Conservation (phyloP, 2,113 vertebrate species). For the Notarius quadriscutis region DNA sequence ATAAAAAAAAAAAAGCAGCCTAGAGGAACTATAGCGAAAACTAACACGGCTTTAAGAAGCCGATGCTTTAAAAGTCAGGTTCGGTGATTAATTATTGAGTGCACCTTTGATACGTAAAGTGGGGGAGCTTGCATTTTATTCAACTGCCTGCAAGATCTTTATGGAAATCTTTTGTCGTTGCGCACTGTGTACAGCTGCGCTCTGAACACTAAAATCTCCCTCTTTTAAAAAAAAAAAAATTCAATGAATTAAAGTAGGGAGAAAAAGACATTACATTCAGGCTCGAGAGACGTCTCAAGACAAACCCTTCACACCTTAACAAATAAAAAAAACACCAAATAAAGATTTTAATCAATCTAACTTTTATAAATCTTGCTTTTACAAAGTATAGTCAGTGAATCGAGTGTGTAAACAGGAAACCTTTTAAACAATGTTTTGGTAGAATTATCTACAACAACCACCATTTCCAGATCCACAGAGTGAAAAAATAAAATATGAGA, state of each 20-base stretch:
- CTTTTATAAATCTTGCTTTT: background rate
- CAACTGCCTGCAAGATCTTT: background rate
- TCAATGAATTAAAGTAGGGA: background rate
- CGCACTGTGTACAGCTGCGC: background rate
- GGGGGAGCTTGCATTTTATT: background rate
- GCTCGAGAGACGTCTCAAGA: background rate
- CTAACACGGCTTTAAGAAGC: background rate
- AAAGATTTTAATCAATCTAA: background rate
- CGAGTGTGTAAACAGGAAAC: background rate
- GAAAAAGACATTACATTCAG: background rate
- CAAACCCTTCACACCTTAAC: background rate
- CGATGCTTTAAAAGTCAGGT: background rate
- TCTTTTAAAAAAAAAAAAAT: too few relatives aligned
- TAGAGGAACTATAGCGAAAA: background rate
- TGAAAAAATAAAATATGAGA: background rate
- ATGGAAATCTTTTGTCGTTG: background rate
- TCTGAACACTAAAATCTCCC: background rate
- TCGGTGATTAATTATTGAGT: conserved; percentile 19
- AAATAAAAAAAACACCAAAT: background rate
- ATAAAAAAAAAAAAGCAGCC: conserved; percentile 20
- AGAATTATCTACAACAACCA: background rate
- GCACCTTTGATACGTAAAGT: background rate
- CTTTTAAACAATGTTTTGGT: background rate
- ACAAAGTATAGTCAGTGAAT: background rate
- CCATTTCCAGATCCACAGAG: background rate